phyloP scores from a whole-genome alignment of 2,113 vertebrate species.

The Notothenia coriiceps region DNA sequence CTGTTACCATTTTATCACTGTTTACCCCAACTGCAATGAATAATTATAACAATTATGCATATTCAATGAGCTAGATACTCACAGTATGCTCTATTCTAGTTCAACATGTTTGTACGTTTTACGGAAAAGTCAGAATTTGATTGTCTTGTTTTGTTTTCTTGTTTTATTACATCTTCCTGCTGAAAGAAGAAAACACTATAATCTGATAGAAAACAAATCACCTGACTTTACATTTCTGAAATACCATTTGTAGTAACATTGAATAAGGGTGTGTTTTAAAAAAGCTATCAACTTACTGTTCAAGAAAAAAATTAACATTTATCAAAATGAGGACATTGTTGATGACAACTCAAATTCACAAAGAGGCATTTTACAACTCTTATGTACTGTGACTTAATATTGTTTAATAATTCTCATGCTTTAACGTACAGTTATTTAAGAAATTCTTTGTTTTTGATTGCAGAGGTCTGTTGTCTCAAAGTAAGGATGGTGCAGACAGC shows the following conservation, averaged over 20 bases:
- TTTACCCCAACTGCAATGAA: no score
- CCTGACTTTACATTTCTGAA: background rate
- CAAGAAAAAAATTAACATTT: background rate
- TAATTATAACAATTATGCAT: no score
- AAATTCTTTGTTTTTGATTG: slow-evolving; percentile 1
- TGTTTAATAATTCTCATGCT: background rate
- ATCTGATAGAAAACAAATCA: background rate
- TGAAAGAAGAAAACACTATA: background rate
- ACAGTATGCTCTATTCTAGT: background rate
- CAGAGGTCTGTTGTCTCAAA: slow-evolving; percentile 84
- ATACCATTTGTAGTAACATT: background rate
- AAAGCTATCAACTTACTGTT: background rate
- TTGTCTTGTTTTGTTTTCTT: no score
- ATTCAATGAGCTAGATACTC: background rate
- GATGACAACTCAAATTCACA: background rate
- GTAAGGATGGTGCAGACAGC: slow-evolving; percentile 88
- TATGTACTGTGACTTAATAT: no score
- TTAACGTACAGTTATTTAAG: background rate
- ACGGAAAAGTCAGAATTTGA: background rate
- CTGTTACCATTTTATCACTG: no score
- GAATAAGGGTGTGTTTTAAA: background rate
- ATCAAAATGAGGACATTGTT: background rate
- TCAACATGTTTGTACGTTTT: background rate
- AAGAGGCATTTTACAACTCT: background rate
- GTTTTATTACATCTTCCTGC: background rate